Evolutionary conservation across 2,888 invertebrate species (phyloP), one percentile per base, ranked within the genome.

Genomic region (Noctua pronuba): DNA sequence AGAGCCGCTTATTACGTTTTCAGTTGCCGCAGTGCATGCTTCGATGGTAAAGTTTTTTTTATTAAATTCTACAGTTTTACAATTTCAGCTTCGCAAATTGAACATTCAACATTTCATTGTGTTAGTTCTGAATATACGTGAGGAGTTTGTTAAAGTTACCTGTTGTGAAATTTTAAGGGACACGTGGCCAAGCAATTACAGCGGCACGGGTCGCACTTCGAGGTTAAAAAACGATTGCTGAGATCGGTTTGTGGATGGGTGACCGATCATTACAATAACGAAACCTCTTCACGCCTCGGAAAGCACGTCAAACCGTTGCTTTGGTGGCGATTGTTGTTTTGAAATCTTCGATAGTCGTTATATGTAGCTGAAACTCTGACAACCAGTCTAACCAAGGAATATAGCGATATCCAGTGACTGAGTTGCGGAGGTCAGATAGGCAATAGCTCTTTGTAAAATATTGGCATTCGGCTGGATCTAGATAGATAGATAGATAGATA

Each of bases 1-100:
- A 86, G 74, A 64, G 77, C 71, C 71, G 71, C 79, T 86, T 86
- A 86, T 88, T 89, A 86, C 80, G 71, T 75, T 85, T 83, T 83
- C 77, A 75, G 82, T 81, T 65, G 77, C 82, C 79, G 79, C 82
- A 84, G 71, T 80, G 78, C 80, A 81, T 66, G 55, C 58, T 76
- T 66, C 55, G 72, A 79, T 69, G 66, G 68, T 1, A 13, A 73
- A 64, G 28, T 64, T 81, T 76, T 83, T 77, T 79, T 52, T 41
- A 58, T 69, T 71, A 73, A 71, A 73, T 71, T 76, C 11, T 62
- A n/a, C 24, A 55, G 44, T 75, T 73, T 70, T 55, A 38, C 31
- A 65, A 60, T 74, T 72, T 67, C 52, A 31, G 3, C 18, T 46
- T n/a, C 10, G 6, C 1, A 1, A 31, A 62, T 4, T 67, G 60